phyloP scores from a whole-genome alignment of 2,888 invertebrate species.

The Drosophila emarginata region DNA sequence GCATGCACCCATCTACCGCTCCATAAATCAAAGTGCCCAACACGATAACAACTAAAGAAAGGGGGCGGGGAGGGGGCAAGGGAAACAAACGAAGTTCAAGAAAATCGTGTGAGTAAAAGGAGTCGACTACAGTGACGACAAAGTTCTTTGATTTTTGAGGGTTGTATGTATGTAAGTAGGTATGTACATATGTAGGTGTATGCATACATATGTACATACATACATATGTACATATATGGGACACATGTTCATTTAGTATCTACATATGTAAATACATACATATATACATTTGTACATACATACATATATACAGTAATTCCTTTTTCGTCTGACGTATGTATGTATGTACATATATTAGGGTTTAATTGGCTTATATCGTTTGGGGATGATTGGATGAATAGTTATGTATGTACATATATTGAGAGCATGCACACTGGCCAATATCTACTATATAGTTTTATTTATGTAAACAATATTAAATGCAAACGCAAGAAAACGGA shows the following conservation, averaged over 20 bases:
- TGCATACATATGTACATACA: too few species aligned
- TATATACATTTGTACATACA: too few species aligned
- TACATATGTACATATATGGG: background rate
- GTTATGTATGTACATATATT: too few species aligned
- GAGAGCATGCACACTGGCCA: constrained; percentile 1
- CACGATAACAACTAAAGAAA: background rate
- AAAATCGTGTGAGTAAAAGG: background rate
- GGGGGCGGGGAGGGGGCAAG: too few species aligned
- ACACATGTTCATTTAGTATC: background rate
- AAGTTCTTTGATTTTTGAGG: constrained; percentile 1
- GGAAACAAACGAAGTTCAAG: background rate
- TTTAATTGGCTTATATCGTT: constrained; percentile 30
- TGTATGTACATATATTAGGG: constrained; percentile 10
- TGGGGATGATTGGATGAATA: background rate
- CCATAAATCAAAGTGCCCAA: background rate
- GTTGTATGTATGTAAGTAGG: background rate
- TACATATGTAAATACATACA: background rate
- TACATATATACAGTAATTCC: background rate
- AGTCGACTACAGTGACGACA: background rate
- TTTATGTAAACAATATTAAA: background rate
- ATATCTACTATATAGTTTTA: constrained; percentile 7
- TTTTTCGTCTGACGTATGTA: constrained; percentile 24
- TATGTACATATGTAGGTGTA: too few species aligned
- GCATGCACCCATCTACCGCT: background rate
- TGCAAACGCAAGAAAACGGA: background rate